Base-by-base conservation (phyloP, 2,113 vertebrate genomes). In the Apistogramma diplotaenia region DNA sequence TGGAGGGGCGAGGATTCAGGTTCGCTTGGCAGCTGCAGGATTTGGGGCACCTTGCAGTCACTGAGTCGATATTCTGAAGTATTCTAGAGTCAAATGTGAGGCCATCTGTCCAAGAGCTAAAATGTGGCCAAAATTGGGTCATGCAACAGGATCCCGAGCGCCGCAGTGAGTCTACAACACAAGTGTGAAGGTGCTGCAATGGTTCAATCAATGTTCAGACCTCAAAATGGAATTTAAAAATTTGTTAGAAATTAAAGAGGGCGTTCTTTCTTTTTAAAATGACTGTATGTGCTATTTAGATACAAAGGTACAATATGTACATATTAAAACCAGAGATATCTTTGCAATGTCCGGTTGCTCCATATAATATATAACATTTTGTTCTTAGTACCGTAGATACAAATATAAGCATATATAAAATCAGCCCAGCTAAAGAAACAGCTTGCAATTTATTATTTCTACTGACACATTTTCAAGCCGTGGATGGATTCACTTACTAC, bases 361-460 rank as follows among this genome's bases (percentile, higher is more conserved):
- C 4, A 43, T 25, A 13, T 65, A 35, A 9, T 1, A 8, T 65
- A 27, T 67, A 46, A 11, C 8, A 27, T 67, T 46, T 67, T 27
- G 8, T 18, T 27, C 61, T 67, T 46, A 67, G 23, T 27, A 27
- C 37, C 43, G 15, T n/a, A 65, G 21, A 43, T 46, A 65, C 21
- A 65, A 43, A 46, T 21, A 51, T 3, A 43, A 65, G 46, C 10
- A 15, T 27, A 65, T 65, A 65, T 46, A 46, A 65, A 62, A 27
- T 21, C 56, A 35, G 43, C 49, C 56, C 23, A 13, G 40, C 75
- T 78, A 61, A 71, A 67, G 51, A 58, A 85, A 87, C 81, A 77
- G n/a, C 73, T 82, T 80, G 62, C 40, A 31, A 29, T 61, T 81
- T 72, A 57, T 77, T 74, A 65, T 79, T 61, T 62, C 61, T 19